phyloP scores from a whole-genome alignment of 2,797 vertebrate genomes.

The Chelidonichthys spinosus region DNA sequence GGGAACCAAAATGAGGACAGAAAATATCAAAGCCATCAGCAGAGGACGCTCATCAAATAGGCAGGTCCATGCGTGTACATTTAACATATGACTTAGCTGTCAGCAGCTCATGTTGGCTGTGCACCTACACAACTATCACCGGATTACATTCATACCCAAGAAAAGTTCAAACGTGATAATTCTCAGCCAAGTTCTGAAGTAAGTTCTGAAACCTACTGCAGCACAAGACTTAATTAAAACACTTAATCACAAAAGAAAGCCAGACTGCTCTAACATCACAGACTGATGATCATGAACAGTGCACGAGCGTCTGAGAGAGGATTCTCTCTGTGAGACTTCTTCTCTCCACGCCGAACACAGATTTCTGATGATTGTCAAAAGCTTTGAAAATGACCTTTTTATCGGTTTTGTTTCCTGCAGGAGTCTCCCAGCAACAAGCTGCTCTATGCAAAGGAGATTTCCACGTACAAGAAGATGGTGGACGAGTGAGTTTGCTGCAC shows the following conservation, averaged over 20 bases:
- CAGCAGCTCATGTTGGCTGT: not conserved
- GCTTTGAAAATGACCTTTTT: not conserved
- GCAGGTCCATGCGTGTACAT: not conserved
- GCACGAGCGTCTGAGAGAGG: not conserved
- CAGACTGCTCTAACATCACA: conserved; percentile 1
- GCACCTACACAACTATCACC: not conserved
- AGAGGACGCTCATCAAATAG: too few relatives aligned
- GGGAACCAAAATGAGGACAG: too few relatives aligned
- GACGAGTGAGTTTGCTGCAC: conserved; percentile 91
- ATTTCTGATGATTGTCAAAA: not conserved
- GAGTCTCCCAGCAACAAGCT: conserved; percentile 99
- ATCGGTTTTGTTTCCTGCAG: conserved; percentile 70
- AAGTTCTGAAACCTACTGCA: not conserved
- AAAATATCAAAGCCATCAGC: not conserved
- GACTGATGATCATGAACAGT: not conserved
- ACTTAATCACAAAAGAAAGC: not conserved
- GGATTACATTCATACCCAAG: not conserved
- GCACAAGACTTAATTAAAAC: conserved; percentile 16
- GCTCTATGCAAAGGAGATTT: conserved; percentile 98
- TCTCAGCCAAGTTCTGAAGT: not conserved
- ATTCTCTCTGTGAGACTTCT: conserved; percentile 2
- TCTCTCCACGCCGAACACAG: not conserved
- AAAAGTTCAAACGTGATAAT: not conserved
- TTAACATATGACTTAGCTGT: not conserved
- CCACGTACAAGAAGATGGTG: conserved; percentile 98